Base-by-base conservation (phyloP, 2,797 vertebrate genomes). In the Molossus molossus region DNA sequence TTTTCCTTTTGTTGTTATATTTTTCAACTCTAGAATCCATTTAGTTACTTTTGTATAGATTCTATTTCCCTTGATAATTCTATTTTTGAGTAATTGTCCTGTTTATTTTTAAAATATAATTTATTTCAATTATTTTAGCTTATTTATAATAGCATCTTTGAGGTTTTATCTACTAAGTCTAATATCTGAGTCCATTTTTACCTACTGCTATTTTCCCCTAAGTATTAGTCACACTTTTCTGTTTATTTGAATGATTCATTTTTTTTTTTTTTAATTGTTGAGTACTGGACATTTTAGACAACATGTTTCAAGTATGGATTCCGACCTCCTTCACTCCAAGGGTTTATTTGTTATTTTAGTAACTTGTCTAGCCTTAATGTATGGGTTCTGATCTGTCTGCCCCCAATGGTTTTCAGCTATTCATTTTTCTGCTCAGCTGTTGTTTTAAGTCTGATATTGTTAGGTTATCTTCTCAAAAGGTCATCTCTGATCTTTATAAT, bases 81-180 rank as follows among this genome's bases (percentile, higher is more conserved):
- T n/a, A 50, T 87, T 86, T 91, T 92, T 50, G 9, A 62, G 48
- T 69, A 83, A 33, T 79, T 91, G 40, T 29, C 1, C 37, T 37
- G 53, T 58, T 95, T 89, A 58, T 88, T 85, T 10, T 62, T 94
- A 77, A 85, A 50, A 57, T 70, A 29, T 64, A 89, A 48, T 45
- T 21, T 88, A 73, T 77, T 53, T 58, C 50, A 85, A 82, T 57
- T 85, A 88, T 85, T 79, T 69, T 12, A 33, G 55, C 5, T n/a
- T 77, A 67, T 57, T 92, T 85, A 53, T 64, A 55, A n/a, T 7
- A 58, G 17, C 48, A 37, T 82, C 21, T 48, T 89, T 87, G 53
- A 84, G 25, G 11, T 82, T 72, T 84, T 84, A 11, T 64, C 37
- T 90, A 14, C 17, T 82, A 87, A 87, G 33, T 65, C 25, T 72